A percentile compares a stretch with the other conserved stretches of the same genome.
Conservation (phyloP, 2,888 invertebrate genomes). For the Pseudococcus jackbeardsleyi region DNA sequence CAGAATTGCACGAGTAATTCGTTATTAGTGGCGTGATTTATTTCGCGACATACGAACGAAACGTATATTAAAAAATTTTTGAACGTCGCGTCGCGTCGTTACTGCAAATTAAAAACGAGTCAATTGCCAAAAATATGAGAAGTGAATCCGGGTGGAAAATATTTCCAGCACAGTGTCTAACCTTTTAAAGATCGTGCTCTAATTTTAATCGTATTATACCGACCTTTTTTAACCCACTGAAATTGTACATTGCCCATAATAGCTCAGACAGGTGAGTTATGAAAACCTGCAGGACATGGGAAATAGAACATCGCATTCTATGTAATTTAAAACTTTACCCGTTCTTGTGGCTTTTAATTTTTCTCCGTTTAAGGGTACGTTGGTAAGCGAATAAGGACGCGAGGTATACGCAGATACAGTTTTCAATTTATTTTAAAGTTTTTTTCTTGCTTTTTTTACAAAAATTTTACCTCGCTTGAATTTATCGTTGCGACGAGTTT, state of each 20-base stretch:
- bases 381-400: background rate
- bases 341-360: conserved; percentile 15
- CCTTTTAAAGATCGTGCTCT: background rate
- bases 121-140: background rate
- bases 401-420: background rate
- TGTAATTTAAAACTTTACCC: background rate
- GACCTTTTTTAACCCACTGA: conserved; percentile 10
- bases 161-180: background rate
- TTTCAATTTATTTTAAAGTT: conserved; percentile 24
- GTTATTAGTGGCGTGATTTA: conserved; percentile 31
- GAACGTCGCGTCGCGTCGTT: background rate
- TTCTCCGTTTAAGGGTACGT: background rate
- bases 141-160: background rate
- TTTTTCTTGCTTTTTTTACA: background rate
- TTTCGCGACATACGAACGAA: background rate
- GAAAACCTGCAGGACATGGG: conserved; percentile 2
- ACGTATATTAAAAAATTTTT: conserved; percentile 15
- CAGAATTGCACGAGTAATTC: background rate
- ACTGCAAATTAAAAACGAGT: background rate
- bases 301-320: background rate
- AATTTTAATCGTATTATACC: conserved; percentile 26
- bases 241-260: background rate
- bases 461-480: background rate
- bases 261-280: conserved; percentile 12
- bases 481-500: background rate